Base-by-base conservation (phyloP, 2,888 invertebrate genomes). In the Arctia plantaginis region DNA sequence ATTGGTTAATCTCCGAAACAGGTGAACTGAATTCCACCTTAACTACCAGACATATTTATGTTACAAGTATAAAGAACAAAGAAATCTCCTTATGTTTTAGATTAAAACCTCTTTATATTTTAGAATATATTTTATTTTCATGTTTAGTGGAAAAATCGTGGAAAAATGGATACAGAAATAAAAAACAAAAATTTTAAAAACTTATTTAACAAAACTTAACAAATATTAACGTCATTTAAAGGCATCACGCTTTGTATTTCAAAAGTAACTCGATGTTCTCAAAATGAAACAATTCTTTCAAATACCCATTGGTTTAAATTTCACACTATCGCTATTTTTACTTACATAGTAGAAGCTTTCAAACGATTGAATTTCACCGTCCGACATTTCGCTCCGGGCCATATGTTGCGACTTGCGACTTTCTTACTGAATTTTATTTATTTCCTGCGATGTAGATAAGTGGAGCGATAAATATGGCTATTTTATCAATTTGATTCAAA, bases 341-440 rank as follows among this genome's bases (percentile, higher is more conserved):
- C 76, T 82, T 76, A 77, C 69, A 77, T 51, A 75, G 75, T 69
- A 72, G 83, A 80, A 84, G 87, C 87, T 88, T 85, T 88, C 86
- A 87, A 85, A 80, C 86, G 85, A 88, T 88, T 88, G 89, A 87
- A 85, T 85, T 88, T 83, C 83, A 77, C 75, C 84, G 84, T 83
- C 80, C 72, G 78, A 77, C 82, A 82, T 87, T 81, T 80, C 76
- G 85, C 87, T 84, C 72, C 75, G 67, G 83, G 88, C 90, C 90
- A 90, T 90, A 87, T 88, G 90, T 87, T 87, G 85, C 86, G 81
- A 88, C 88, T 89, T 88, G 84, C 80, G 85, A 88, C 86, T 89
- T 87, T 81, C 74, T 87, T 85, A 85, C 89, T 89, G 84, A 87
- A 88, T 90, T 90, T 87, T 82, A 84, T 87, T 88, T 85, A 86